Conservation (phyloP, 2,888 invertebrate species). For the Thera britannica region DNA sequence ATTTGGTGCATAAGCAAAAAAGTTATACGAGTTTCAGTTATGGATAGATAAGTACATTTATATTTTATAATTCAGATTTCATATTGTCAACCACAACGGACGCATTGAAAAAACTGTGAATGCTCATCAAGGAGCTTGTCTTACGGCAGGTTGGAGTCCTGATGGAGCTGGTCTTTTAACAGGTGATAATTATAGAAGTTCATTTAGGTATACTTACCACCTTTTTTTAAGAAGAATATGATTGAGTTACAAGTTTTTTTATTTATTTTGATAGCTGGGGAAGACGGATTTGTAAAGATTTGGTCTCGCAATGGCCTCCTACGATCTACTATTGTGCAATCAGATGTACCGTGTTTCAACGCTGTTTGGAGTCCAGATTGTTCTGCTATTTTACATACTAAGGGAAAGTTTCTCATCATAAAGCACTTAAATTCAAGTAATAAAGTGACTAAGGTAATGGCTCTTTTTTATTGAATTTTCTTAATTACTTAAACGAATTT, state of each 20-base stretch:
- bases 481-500: background rate
- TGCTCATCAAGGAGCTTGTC: conserved; percentile 96
- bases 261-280: conserved; percentile 89
- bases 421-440: conserved; percentile 90
- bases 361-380: conserved; percentile 93
- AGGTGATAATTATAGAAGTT: conserved; percentile 74
- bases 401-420: conserved; percentile 87
- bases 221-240: too few species aligned
- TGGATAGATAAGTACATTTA: background rate
- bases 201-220: too few species aligned
- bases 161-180: conserved; percentile 98
- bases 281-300: conserved; percentile 98
- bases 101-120: conserved; percentile 96
- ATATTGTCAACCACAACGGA: conserved; percentile 94
- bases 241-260: background rate
- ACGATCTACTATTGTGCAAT: conserved; percentile 93
- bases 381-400: conserved; percentile 88
- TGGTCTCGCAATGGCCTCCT: conserved; percentile 99
- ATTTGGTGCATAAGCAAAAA: too few species aligned
- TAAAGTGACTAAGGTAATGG: conserved; percentile 87
- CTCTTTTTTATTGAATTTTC: background rate
- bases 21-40: too few species aligned
- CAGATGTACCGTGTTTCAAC: conserved; percentile 92
- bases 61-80: conserved; percentile 85
- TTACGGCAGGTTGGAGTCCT: conserved; percentile 96